Evolutionary conservation across 2,797 vertebrate species (phyloP).

Genomic region (Crypturellus tataupa): DNA sequence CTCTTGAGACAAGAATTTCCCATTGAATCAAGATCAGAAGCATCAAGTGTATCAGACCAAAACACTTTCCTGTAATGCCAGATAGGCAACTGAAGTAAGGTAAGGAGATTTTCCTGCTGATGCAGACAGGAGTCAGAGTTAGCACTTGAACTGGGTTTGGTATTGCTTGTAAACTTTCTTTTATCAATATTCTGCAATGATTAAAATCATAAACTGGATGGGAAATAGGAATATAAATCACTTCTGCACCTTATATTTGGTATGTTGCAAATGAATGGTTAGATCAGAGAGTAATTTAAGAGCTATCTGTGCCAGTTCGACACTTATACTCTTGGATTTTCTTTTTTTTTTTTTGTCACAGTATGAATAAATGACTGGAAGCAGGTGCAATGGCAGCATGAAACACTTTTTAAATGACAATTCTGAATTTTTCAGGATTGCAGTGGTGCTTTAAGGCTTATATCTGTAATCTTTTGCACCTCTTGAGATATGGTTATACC

Average conservation of each 20-base stretch:
- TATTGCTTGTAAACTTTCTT: background rate
- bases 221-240: background rate
- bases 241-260: background rate
- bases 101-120: background rate
- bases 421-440: background rate
- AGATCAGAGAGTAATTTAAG: background rate
- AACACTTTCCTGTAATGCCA: accelerated
- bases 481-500: background rate
- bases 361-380: background rate
- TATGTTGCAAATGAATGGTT: background rate
- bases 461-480: background rate
- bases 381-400: background rate
- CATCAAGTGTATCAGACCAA: background rate
- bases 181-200: background rate
- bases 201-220: background rate
- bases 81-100: background rate
- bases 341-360: background rate
- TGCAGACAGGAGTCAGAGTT: background rate
- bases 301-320: background rate
- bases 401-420: background rate
- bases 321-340: background rate
- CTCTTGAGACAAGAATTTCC: background rate
- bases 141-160: background rate
- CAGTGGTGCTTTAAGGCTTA: background rate
- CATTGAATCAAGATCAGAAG: background rate